Conservation (phyloP, 2,113 vertebrate genomes). For the Motacilla alba region DNA sequence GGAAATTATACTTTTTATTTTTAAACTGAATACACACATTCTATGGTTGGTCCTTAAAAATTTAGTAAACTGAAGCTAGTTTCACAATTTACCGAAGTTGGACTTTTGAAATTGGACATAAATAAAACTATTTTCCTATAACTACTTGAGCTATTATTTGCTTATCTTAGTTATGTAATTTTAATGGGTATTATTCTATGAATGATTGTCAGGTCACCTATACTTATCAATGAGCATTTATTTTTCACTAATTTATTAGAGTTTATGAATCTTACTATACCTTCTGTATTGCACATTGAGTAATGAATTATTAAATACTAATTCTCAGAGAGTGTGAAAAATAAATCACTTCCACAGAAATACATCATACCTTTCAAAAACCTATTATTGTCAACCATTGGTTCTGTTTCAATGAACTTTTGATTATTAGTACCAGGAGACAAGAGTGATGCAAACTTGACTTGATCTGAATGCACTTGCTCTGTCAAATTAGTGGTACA, state of each 20-base stretch:
- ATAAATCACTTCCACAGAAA: neutral
- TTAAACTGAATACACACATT: neutral
- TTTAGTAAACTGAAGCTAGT: neutral
- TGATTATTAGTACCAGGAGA: constrained; percentile 25
- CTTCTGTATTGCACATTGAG: neutral
- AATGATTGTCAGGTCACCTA: neutral
- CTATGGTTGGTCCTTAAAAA: neutral
- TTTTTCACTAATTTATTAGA: neutral
- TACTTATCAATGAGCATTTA: neutral
- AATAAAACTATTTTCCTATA: neutral
- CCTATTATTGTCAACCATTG: neutral
- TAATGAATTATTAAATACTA: neutral
- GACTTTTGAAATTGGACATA: neutral
- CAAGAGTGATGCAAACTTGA: neutral
- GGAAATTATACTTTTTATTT: neutral
- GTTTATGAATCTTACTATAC: neutral
- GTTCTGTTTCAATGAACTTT: constrained; percentile 6
- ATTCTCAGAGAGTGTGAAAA: neutral
- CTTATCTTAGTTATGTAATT: neutral
- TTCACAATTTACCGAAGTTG: neutral
- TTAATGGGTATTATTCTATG: neutral
- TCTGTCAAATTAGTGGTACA: neutral
- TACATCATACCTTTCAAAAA: constrained; percentile 55
- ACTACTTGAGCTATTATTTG: neutral
- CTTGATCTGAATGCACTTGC: neutral